Conservation (phyloP, 1,140 invertebrate genomes). For the Ceratosolen solmsi region DNA sequence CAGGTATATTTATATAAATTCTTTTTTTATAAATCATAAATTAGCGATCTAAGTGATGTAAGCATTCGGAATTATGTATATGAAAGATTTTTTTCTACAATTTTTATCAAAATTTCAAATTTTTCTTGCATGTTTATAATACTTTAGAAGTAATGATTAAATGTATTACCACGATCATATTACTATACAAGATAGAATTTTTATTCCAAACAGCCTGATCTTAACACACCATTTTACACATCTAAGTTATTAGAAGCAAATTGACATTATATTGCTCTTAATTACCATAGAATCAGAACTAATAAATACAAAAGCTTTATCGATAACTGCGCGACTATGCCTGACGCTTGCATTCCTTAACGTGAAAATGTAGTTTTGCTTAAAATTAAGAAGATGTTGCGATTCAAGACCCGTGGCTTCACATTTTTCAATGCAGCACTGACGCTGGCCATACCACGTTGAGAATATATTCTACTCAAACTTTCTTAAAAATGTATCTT, state of each 20-base stretch:
- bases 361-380: not conserved
- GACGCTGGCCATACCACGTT: not conserved
- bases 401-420: not conserved
- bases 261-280: not conserved
- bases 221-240: not conserved
- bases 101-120: constrained; percentile 9
- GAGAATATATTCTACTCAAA: not conserved
- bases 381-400: not conserved
- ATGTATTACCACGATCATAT: not conserved
- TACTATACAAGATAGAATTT: not conserved
- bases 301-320: no score
- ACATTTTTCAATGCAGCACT: not conserved
- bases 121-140: constrained; percentile 16
- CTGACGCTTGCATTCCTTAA: not conserved
- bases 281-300: not conserved
- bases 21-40: not conserved
- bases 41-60: not conserved
- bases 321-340: no score
- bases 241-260: not conserved
- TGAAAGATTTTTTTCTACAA: not conserved
- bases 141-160: constrained; percentile 11
- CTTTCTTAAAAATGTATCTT: constrained; percentile 9
- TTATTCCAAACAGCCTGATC: not conserved
- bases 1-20: no score
- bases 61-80: not conserved